Base-by-base conservation (phyloP, 1,140 invertebrate genomes). In the Pogonognathellus flavescens region DNA sequence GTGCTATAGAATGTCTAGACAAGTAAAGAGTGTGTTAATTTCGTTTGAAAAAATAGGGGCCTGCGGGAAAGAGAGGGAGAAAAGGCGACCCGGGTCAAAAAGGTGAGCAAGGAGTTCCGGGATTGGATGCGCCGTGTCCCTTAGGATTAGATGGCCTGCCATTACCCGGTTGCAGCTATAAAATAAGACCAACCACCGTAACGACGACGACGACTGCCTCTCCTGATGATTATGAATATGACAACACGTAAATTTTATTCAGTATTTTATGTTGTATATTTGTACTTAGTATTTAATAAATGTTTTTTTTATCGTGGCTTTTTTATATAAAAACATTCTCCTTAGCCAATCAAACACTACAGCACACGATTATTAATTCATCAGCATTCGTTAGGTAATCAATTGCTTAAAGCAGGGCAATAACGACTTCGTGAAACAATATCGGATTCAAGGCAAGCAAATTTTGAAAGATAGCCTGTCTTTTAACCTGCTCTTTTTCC, bases 51-150 rank as follows among this genome's bases (percentile, higher is more conserved):
- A 90, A 87, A 89, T 89, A 97, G 95, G 97, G 97, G 70, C 94
- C 94, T 72, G 91, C 93, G 83, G 97, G 97, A 70, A 97, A 96
- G 92, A 93, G 96, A 89, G 97, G 97, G 66, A 93, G 95, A 88
- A 96, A 95, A 91, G 97, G 97, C 84, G 95, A 97, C 90, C 94
- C 94, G 90, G 97, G 97, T 82, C 94, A 95, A 89, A 97, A 97
- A 92, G 97, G 97, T 83, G 97, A 98, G 89, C 96, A 97, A 92
- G 97, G 97, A 88, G 96, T 98, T 87, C 97, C 97, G 16, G 98
- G 98, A 85, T 91, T 99, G 86, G 98, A 99, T 91, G 98, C 98
- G 55, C 98, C 98, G 1, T 99, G 98, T 93, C 98, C 98, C 83
- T 92, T 98, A 76, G 98, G 97, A 76, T 93, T 94, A 18, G 97